Evolutionary conservation across 2,113 vertebrate species (phyloP).

Genomic region (Platysternon megacephalum): DNA sequence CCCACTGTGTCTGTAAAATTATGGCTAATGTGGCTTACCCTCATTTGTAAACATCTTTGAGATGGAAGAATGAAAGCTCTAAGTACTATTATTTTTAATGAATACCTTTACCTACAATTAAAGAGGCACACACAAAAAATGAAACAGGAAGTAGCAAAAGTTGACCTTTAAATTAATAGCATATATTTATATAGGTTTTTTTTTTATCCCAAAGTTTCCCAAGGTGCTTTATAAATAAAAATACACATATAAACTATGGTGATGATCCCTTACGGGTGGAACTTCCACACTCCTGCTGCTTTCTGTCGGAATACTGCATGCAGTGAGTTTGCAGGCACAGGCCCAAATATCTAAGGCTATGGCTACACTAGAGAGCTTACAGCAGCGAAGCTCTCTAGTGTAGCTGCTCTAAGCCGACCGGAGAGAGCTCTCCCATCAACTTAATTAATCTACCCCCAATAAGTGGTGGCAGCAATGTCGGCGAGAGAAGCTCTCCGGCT

Average conservation of each 20-base stretch:
- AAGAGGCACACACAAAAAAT: neutral
- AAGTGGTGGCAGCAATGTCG: too few species aligned
- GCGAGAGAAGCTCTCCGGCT: too few species aligned
- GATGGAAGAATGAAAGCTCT: slow-evolving; percentile 13
- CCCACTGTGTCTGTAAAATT: neutral
- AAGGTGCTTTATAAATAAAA: slow-evolving; percentile 8
- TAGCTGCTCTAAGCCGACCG: too few species aligned
- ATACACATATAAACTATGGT: fast-evolving
- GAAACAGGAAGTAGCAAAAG: neutral
- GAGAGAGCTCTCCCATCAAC: too few species aligned
- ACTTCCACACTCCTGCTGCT: neutral
- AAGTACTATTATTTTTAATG: neutral
- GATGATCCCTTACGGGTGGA: neutral
- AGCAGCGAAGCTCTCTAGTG: too few species aligned
- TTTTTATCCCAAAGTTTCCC: fast-evolving
- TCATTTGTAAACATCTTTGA: neutral
- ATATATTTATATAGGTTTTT: neutral
- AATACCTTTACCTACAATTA: neutral
- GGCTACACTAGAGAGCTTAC: too few species aligned
- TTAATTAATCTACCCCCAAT: too few species aligned
- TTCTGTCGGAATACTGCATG: neutral
- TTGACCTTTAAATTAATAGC: neutral
- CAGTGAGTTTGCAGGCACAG: neutral
- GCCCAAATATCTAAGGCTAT: neutral
- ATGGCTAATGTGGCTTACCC: neutral